Evolutionary conservation across 2,888 invertebrate genomes (phyloP).

Genomic region (Campopleginae sp.): DNA sequence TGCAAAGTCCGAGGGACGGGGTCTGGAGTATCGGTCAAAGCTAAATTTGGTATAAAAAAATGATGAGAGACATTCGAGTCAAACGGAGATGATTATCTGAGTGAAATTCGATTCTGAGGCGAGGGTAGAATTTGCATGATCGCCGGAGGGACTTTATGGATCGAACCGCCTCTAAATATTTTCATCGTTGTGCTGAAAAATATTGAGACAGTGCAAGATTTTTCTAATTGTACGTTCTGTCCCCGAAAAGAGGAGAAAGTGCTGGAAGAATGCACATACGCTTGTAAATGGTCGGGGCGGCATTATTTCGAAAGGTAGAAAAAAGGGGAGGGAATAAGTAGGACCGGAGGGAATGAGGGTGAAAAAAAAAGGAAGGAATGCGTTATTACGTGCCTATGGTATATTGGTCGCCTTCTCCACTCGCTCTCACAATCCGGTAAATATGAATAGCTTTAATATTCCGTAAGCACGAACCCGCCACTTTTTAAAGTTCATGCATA

Average conservation of each 20-base stretch:
- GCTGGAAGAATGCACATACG: background rate
- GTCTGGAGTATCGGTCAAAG: no score
- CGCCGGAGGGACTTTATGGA: no score
- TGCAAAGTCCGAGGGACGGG: no score
- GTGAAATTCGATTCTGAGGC: background rate
- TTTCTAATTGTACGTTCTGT: background rate
- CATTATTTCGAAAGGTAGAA: slow-evolving; percentile 27
- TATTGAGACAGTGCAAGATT: slow-evolving; percentile 8
- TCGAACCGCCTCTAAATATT: background rate
- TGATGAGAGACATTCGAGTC: no score
- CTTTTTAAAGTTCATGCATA: slow-evolving; percentile 80
- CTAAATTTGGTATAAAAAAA: no score
- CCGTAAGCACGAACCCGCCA: slow-evolving; percentile 80
- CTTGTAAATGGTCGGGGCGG: slow-evolving; percentile 28
- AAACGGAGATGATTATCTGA: background rate
- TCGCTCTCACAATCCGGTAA: slow-evolving; percentile 70
- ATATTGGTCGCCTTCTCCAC: slow-evolving; percentile 67
- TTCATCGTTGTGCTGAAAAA: slow-evolving; percentile 1
- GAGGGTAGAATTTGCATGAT: no score
- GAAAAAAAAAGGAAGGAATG: slow-evolving; percentile 60
- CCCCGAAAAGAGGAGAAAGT: background rate
- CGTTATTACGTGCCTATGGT: slow-evolving; percentile 74
- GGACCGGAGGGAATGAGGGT: slow-evolving; percentile 23
- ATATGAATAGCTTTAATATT: slow-evolving; percentile 82
- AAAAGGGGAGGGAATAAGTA: slow-evolving; percentile 32